Base-by-base conservation (phyloP, 2,888 invertebrate species). In the Andrena marginata region DNA sequence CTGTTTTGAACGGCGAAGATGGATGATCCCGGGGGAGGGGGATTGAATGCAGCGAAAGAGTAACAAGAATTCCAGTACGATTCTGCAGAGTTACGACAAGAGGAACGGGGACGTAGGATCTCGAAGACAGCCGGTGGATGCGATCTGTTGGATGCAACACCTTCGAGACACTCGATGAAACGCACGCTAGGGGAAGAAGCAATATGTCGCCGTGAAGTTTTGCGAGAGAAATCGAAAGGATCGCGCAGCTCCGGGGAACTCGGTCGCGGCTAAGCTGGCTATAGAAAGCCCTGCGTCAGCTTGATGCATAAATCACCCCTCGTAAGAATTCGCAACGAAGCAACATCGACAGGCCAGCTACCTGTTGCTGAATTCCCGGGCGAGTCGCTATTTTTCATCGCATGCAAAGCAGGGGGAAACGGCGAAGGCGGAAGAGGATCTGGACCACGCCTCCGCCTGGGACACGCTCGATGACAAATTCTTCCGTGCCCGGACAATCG, bases 301-400 rank as follows among this genome's bases (percentile, higher is more conserved):
- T 4, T 51, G 71, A 80, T 77, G 63, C 84, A 84, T 85, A 84
- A 85, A 85, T 84, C 85, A 85, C 59, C 54, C 20, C n/a, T 42
- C 48, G 60, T 51, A 77, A 63, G 64, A 49, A 56, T 60, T n/a
- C 42, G 65, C 8, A 35, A 54, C 63, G 49, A 35, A 54, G 48
- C 33, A 42, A 49, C 75, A 59, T 85, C 85, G 72, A 80, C 68
- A 68, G 73, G 68, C 70, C 48, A 26, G 76, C 84, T 84, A 87
- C 86, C 85, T 88, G 87, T 87, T 84, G 88, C 87, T 82, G 80
- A 67, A 74, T 82, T 75, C 73, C 51, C 71, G 65, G 20, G 71
- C 49, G 72, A 70, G 29, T 31, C 72, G 26, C 62, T 72, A 82
- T 69, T 87, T 81, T 87, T 87, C 80, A 84, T 74, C 74, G 75